A percentile compares a stretch with the other conserved stretches of the same genome.
Conservation (phyloP, 2,797 vertebrate species). For the Periparus ater region DNA sequence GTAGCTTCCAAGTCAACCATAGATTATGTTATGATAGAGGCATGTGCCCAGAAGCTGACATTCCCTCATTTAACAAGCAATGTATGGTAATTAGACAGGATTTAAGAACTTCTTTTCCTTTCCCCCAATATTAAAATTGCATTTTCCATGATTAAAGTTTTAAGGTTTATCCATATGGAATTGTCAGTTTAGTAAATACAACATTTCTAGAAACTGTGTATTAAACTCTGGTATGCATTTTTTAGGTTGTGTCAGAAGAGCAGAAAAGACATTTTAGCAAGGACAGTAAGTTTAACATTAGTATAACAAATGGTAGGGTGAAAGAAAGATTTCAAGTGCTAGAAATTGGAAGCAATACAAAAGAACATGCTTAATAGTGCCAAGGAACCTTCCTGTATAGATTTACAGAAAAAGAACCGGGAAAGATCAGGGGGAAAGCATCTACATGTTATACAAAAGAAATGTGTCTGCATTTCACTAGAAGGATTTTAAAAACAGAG, state of each 20-base stretch:
- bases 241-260: background rate
- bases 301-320: background rate
- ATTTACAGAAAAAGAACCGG: background rate
- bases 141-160: background rate
- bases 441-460: background rate
- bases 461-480: background rate
- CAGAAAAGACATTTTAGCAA: background rate
- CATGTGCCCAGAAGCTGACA: background rate
- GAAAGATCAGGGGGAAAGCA: background rate
- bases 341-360: background rate
- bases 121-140: accelerated
- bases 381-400: background rate
- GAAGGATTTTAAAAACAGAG: background rate
- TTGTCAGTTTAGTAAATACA: background rate
- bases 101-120: background rate
- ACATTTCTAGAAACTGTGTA: background rate
- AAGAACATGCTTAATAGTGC: background rate
- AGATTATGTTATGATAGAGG: background rate
- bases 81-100: background rate
- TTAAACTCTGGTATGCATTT: background rate
- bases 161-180: background rate
- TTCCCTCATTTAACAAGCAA: background rate
- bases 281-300: background rate
- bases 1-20: background rate
- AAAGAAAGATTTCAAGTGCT: background rate